phyloP scores from a whole-genome alignment of 2,888 invertebrate genomes.

The Agonopterix arenella region DNA sequence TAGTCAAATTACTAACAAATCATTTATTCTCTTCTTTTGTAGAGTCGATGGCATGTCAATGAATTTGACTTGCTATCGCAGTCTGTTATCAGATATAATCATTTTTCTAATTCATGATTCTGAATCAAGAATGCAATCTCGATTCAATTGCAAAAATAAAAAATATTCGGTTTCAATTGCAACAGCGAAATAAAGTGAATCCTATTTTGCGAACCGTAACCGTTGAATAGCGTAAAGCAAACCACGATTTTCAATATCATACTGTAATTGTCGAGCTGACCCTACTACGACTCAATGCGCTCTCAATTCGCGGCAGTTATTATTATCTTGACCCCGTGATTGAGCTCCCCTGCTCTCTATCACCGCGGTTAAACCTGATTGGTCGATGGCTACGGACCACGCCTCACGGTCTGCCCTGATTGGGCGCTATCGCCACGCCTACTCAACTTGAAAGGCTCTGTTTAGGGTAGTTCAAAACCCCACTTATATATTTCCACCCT shows the following conservation, averaged over 20 bases:
- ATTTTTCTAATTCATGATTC: too few species aligned
- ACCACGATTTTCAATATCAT: conserved; percentile 53
- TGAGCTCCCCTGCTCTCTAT: conserved; percentile 70
- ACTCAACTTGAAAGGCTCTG: conserved; percentile 54
- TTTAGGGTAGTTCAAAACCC: conserved; percentile 67
- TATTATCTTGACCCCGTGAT: conserved; percentile 75
- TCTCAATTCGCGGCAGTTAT: conserved; percentile 74
- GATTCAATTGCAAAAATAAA: too few species aligned
- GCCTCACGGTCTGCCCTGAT: conserved; percentile 54
- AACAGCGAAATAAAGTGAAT: background rate
- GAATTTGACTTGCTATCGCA: too few species aligned
- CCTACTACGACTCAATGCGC: conserved; percentile 72
- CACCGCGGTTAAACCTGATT: conserved; percentile 43
- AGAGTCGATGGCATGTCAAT: too few species aligned
- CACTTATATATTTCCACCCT: conserved; percentile 76
- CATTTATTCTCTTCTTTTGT: too few species aligned
- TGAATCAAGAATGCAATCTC: too few species aligned
- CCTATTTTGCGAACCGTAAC: conserved; percentile 35
- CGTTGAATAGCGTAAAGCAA: conserved; percentile 22
- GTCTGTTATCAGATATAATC: too few species aligned
- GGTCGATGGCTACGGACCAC: conserved; percentile 47
- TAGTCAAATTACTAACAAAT: too few species aligned
- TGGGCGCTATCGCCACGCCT: conserved; percentile 60
- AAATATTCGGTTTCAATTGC: background rate
- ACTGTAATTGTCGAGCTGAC: conserved; percentile 63